Evolutionary conservation across 2,797 vertebrate genomes (phyloP).

Genomic region (Sebastes flavidus): DNA sequence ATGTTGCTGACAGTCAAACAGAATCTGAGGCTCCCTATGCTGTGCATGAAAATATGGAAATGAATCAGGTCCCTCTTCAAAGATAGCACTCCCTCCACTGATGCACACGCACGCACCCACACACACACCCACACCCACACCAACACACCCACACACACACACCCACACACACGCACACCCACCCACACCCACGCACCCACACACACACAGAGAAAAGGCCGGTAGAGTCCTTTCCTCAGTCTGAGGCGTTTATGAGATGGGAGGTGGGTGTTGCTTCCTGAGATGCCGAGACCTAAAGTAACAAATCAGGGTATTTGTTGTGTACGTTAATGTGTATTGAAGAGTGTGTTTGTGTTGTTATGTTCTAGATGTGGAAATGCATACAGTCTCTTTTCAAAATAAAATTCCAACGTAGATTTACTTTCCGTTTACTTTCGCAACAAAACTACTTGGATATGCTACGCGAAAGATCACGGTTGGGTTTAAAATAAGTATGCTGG

Average conservation of each 20-base stretch:
- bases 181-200: not conserved
- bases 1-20: not conserved
- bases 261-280: constrained; percentile 61
- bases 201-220: not conserved
- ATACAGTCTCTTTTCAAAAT: too few species aligned
- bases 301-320: not conserved
- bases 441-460: too few species aligned
- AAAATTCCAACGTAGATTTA: too few species aligned
- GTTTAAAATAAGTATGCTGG: not conserved
- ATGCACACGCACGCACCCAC: not conserved
- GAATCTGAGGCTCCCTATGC: not conserved
- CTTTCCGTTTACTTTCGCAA: too few species aligned
- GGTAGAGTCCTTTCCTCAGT: constrained; percentile 25
- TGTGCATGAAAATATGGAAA: constrained; percentile 29
- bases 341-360: not conserved
- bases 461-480: not conserved
- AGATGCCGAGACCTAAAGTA: constrained; percentile 19
- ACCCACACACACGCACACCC: not conserved
- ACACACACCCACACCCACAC: not conserved
- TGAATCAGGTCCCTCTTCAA: constrained; percentile 12
- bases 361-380: not conserved
- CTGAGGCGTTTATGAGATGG: constrained; percentile 59
- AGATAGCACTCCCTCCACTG: not conserved
- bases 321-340: not conserved
- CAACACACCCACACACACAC: not conserved